Percentiles rank a stretch among this genome's conserved stretches.
Evolutionary conservation across 2,113 vertebrate genomes (phyloP).

Genomic region (Antechinus stuartii): DNA sequence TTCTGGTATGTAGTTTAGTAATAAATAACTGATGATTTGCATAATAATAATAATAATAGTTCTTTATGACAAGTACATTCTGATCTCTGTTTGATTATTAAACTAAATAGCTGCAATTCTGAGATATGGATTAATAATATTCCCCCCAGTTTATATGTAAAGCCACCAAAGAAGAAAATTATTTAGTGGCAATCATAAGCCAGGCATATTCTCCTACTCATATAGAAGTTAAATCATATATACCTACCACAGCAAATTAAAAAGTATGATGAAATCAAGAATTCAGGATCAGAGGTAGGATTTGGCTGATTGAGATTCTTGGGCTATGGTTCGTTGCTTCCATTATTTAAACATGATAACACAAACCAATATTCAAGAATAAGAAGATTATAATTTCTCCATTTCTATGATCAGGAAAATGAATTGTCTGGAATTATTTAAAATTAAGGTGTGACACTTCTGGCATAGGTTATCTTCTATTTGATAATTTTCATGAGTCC

Average conservation of each 20-base stretch:
- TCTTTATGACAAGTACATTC: not conserved
- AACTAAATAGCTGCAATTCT: not conserved
- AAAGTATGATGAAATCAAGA: not conserved
- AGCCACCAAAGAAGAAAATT: not conserved
- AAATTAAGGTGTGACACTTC: not conserved
- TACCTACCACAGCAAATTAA: not conserved
- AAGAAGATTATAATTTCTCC: not conserved
- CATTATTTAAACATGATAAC: not conserved
- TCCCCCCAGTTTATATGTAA: not conserved
- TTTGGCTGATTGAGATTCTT: not conserved
- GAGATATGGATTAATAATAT: not conserved
- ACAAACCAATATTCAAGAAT: not conserved
- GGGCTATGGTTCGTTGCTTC: not conserved
- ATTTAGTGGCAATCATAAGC: not conserved
- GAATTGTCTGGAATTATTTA: not conserved
- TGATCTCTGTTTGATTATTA: not conserved
- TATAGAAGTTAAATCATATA: not conserved
- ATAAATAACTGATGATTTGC: not conserved
- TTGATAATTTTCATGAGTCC: not conserved
- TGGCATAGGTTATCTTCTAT: not conserved
- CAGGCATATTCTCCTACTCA: not conserved
- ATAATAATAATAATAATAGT: not conserved
- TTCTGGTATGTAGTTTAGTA: not conserved
- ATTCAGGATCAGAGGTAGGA: not conserved
- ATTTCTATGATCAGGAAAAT: not conserved